phyloP scores from a whole-genome alignment of 2,113 vertebrate species.

The Tylochromis polylepis region DNA sequence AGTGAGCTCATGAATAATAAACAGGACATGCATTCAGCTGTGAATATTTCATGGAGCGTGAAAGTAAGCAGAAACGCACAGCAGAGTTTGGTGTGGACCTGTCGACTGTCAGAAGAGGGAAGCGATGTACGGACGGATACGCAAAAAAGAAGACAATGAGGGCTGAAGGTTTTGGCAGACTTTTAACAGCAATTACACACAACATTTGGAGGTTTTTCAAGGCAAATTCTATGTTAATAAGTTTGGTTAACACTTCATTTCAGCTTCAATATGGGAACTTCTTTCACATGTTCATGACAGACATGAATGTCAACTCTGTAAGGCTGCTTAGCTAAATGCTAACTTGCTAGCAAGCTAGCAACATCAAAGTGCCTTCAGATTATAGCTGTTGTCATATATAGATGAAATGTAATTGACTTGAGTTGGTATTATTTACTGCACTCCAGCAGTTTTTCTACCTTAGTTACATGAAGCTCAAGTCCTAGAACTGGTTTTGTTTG shows the following conservation, averaged over 20 bases:
- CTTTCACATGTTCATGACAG: background rate
- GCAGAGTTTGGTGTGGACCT: background rate
- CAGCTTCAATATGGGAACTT: background rate
- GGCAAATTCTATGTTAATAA: background rate
- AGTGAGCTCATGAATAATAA: conserved; percentile 67
- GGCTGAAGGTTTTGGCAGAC: background rate
- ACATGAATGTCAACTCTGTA: background rate
- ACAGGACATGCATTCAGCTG: conserved; percentile 54
- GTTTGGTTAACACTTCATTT: background rate
- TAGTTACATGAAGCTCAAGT: background rate
- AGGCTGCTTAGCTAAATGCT: background rate
- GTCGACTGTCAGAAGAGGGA: background rate
- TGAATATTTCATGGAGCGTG: conserved; percentile 72
- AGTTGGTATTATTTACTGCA: background rate
- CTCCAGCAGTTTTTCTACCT: background rate
- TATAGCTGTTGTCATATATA: background rate
- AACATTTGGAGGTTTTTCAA: background rate
- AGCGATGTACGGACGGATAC: background rate
- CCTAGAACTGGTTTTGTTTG: background rate
- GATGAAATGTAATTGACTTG: background rate
- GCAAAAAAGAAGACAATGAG: background rate
- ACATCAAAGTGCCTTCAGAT: background rate
- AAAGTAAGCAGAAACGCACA: conserved; percentile 64
- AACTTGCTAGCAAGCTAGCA: background rate
- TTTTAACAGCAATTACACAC: background rate